A percentile compares a stretch with the other conserved stretches of the same genome.
phyloP scores from a whole-genome alignment of 1,140 invertebrate genomes.

The Microvelia longipes region DNA sequence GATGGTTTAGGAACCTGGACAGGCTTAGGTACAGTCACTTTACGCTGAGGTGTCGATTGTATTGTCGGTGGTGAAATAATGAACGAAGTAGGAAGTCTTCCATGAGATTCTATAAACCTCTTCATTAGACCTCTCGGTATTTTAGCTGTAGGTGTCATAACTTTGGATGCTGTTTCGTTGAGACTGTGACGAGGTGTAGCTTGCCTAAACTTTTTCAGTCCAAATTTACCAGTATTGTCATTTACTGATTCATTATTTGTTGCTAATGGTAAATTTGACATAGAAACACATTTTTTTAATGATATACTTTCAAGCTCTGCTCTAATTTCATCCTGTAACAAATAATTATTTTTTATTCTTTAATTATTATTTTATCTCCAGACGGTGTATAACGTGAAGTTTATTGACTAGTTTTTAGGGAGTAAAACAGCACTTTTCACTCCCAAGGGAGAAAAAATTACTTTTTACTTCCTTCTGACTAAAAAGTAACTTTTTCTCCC shows the following conservation, averaged over 20 bases:
- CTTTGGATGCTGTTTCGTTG: conserved; percentile 33
- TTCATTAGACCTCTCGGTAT: conserved; percentile 60
- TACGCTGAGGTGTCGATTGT: background rate
- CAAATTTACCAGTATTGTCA: background rate
- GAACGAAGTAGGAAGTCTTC: conserved; percentile 35
- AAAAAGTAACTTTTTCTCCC: too few species aligned
- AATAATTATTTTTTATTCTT: too few species aligned
- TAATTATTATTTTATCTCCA: too few species aligned
- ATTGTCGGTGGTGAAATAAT: conserved; percentile 7
- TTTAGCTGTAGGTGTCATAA: conserved; percentile 40
- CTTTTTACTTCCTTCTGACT: too few species aligned
- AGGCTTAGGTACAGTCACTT: background rate
- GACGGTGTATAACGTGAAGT: too few species aligned
- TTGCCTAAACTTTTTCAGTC: background rate
- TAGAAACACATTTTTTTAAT: conserved; percentile 9
- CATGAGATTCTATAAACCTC: conserved; percentile 54
- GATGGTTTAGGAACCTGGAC: background rate
- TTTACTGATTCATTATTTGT: background rate
- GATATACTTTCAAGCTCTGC: background rate
- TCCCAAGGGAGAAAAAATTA: too few species aligned
- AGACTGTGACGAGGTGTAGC: conserved; percentile 25
- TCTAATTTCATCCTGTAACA: conserved; percentile 8
- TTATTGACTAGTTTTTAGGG: too few species aligned
- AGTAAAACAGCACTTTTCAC: too few species aligned
- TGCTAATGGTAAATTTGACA: background rate